Evolutionary conservation across 2,797 vertebrate genomes (phyloP).

Genomic region (Tenualosa ilisha): DNA sequence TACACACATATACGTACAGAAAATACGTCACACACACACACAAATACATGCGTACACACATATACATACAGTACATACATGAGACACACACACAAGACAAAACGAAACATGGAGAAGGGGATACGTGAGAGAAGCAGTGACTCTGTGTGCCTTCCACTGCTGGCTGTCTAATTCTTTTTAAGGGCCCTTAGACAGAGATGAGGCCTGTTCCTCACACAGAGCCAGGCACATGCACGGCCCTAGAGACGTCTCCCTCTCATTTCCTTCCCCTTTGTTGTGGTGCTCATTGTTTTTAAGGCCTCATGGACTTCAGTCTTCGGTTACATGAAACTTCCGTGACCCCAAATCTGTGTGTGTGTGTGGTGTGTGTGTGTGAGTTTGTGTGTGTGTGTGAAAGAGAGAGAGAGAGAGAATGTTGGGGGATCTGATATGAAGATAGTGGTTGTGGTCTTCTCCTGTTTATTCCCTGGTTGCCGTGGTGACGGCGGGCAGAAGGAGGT

Average conservation of each 20-base stretch:
- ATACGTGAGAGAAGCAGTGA: too few relatives aligned
- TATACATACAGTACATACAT: background rate
- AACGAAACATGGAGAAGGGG: too few relatives aligned
- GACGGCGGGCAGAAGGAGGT: conserved; percentile 73
- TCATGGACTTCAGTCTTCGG: background rate
- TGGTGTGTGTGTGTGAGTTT: background rate
- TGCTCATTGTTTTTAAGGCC: background rate
- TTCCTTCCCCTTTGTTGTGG: background rate
- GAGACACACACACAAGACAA: background rate
- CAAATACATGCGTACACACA: background rate
- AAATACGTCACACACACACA: background rate
- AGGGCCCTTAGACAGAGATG: too few relatives aligned
- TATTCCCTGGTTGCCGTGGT: conserved; percentile 61
- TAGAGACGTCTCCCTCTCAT: background rate
- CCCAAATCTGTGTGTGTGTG: background rate
- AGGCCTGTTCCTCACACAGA: too few relatives aligned
- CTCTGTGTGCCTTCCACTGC: too few relatives aligned
- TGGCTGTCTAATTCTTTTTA: too few relatives aligned
- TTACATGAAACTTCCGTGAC: background rate
- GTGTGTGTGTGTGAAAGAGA: background rate
- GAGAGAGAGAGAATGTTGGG: background rate
- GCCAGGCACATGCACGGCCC: too few relatives aligned
- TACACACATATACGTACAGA: background rate
- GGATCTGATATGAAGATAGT: conserved; percentile 40
- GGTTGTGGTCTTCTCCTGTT: conserved; percentile 37